Percentiles rank a stretch among this genome's conserved stretches.
Evolutionary conservation across 1,140 invertebrate species (phyloP).

Genomic region (Musca domestica): DNA sequence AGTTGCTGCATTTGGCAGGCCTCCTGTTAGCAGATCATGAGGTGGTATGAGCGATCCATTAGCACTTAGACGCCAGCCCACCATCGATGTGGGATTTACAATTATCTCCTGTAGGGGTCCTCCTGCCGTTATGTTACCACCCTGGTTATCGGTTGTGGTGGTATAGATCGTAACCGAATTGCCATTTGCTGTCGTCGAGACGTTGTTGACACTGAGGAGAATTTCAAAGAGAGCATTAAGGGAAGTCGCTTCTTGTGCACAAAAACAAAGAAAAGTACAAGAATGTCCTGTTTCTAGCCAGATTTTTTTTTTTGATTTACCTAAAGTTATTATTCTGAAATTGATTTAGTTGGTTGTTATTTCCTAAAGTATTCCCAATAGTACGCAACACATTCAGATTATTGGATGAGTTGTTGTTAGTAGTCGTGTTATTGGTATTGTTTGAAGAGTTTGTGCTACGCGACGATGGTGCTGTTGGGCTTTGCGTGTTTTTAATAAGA

Average conservation of each 20-base stretch:
- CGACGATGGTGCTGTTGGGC: constrained; percentile 45
- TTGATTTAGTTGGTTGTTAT: constrained; percentile 51
- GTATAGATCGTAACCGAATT: constrained; percentile 51
- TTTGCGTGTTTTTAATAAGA: constrained; percentile 31
- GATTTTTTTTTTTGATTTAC: constrained; percentile 36
- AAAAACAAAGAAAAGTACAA: neutral
- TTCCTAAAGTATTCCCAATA: constrained; percentile 51
- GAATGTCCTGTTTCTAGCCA: neutral
- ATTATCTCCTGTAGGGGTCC: constrained; percentile 51
- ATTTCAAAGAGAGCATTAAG: neutral
- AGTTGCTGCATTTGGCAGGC: constrained; percentile 46
- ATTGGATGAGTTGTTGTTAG: constrained; percentile 43
- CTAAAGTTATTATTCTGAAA: constrained; percentile 51
- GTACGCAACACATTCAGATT: constrained; percentile 52
- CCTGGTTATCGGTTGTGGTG: constrained; percentile 44
- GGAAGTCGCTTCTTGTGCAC: neutral
- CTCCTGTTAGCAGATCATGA: constrained; percentile 46
- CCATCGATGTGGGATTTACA: constrained; percentile 52
- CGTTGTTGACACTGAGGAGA: constrained; percentile 29
- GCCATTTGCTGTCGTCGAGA: constrained; percentile 37
- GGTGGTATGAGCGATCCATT: constrained; percentile 52
- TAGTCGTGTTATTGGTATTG: constrained; percentile 25
- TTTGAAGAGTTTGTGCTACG: constrained; percentile 32
- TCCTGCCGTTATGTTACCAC: constrained; percentile 39
- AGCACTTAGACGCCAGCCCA: constrained; percentile 51